phyloP scores from a whole-genome alignment of 2,113 vertebrate species.

The Mormyrus iriodes region DNA sequence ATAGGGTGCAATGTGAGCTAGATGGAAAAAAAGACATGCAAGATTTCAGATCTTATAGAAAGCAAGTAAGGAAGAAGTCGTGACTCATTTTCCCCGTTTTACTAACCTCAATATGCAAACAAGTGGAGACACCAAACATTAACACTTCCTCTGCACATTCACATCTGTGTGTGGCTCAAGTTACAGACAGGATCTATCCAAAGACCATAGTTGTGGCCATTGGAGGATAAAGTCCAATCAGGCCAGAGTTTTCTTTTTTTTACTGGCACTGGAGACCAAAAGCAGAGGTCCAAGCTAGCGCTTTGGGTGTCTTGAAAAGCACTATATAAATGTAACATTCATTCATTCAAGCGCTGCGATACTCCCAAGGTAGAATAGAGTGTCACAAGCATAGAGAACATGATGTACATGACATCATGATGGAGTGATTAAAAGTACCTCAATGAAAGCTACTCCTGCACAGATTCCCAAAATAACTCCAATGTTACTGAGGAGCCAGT shows the following conservation, averaged over 20 bases:
- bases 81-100: neutral
- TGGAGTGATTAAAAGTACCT: conserved; percentile 61
- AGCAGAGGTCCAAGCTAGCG: neutral
- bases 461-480: conserved; percentile 83
- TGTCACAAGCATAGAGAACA: neutral
- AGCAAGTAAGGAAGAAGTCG: neutral
- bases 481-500: conserved; percentile 77
- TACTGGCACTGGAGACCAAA: neutral
- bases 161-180: neutral
- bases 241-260: neutral
- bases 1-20: neutral
- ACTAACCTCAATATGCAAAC: neutral
- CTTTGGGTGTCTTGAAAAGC: no score
- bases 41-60: neutral
- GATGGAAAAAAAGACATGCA: neutral
- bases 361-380: neutral
- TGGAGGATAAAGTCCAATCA: conserved; percentile 3
- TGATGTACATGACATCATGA: neutral
- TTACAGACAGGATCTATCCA: neutral
- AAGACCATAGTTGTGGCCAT: neutral
- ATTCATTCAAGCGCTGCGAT: no score
- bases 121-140: neutral
- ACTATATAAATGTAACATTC: no score
- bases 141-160: neutral
- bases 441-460: conserved; percentile 71